Evolutionary conservation across 2,888 invertebrate genomes (phyloP), one percentile per base, ranked within the genome.

Genomic region (Caenorhabditis doughertyi): DNA sequence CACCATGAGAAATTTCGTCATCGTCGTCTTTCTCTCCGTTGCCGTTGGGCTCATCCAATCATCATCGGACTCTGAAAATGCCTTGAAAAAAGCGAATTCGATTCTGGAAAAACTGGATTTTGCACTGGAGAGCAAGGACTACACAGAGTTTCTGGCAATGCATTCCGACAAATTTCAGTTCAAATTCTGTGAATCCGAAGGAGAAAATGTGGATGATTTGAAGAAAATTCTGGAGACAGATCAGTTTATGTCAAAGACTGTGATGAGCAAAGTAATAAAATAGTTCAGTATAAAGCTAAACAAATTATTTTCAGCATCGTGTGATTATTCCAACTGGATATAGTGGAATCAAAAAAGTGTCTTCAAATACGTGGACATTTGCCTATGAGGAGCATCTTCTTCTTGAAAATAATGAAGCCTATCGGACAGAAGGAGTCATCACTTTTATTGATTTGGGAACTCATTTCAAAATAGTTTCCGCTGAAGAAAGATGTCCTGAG

Each of bases 81-180:
- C 60, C 1, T 2, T 42, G n/a, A 5, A 60, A n/a, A 25, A 27
- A 9, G 64, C 64, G 21, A 18, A 29, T 7, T 7, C 18, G 18
- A 64, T 64, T 49, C 47, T 64, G 47, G 4, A 47, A 21, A 47
- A 47, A 29, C 29, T 64, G 64, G 64, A 64, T 25, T 18, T n/a
- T 3, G 29, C 64, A 3, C 23, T 64, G 32, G 47, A 49, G 32
- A 47, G 23, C 11, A 47, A 49, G 18, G 32, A 64, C 9, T 5
- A 29, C 21, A 49, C 11, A 7, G 21, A 49, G 18, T 64, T 64
- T 32, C 32, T 64, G 18, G 29, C n/a, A 3, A 64, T 64, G 29
- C 64, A 64, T 18, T 29, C 5, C 3, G 13, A 18, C 13, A 64
- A 47, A 29, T 64, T 64, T 13, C 44, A 49, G 18, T 64, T 64